Evolutionary conservation across 92 coral and sea anemone species (phyloP).

Genomic region (Zoanthus sansibaricus): DNA sequence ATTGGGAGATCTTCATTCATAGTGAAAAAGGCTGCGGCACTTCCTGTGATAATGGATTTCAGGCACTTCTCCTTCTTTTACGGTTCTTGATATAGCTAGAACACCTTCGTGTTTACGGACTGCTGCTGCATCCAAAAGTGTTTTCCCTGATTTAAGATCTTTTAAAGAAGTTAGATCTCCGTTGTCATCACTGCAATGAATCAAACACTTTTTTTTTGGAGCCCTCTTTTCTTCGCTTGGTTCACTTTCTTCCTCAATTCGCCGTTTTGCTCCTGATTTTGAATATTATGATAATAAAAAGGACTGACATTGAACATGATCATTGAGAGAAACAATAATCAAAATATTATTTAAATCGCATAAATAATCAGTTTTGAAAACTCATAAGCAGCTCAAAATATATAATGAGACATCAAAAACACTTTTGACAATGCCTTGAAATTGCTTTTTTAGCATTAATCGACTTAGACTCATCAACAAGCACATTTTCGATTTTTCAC

Average conservation of each 20-base stretch:
- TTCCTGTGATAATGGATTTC: not conserved
- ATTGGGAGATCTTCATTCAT: too few relatives aligned
- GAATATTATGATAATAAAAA: too few relatives aligned
- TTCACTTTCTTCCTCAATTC: not conserved
- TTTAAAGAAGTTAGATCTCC: not conserved
- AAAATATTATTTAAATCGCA: too few relatives aligned
- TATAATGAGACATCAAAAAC: too few relatives aligned
- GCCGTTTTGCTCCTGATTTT: not conserved
- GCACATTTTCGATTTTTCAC: too few relatives aligned
- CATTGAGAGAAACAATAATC: too few relatives aligned
- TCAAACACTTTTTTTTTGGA: not conserved
- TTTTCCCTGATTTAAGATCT: not conserved
- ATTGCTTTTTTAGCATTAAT: constrained; percentile 7
- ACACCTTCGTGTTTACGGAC: not conserved
- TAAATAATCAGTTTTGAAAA: too few relatives aligned
- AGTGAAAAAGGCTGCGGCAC: not conserved
- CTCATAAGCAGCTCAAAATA: too few relatives aligned
- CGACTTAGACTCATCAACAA: too few relatives aligned
- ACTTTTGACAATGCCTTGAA: constrained; percentile 36
- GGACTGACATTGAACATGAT: too few relatives aligned
- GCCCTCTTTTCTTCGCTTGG: not conserved
- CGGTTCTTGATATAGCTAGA: not conserved
- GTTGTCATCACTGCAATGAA: not conserved
- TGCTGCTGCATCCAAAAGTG: not conserved
- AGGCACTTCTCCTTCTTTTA: not conserved